phyloP scores from a whole-genome alignment of 2,888 invertebrate genomes.

The Phyllotreta cruciferae region DNA sequence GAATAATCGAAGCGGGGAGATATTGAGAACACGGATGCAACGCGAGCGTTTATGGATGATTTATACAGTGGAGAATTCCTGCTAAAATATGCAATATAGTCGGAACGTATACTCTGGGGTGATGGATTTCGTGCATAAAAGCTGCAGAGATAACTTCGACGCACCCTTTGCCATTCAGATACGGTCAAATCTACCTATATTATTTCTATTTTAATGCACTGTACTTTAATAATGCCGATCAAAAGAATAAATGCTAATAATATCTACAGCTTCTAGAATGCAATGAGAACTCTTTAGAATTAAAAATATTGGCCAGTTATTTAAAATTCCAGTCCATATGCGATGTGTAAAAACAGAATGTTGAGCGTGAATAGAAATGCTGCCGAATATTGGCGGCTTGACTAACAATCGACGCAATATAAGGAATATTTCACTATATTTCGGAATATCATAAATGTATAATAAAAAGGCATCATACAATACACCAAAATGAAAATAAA shows the following conservation, averaged over 20 bases:
- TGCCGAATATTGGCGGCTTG: conserved; percentile 8
- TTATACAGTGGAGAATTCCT: conserved; percentile 24
- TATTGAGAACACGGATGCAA: conserved; percentile 29
- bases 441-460: neutral
- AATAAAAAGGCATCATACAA: neutral
- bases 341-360: conserved; percentile 1
- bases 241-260: no score
- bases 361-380: conserved; percentile 12
- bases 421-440: conserved; percentile 5
- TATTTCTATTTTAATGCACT: no score
- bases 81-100: conserved; percentile 26
- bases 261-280: no score
- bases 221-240: no score
- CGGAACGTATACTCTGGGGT: conserved; percentile 12
- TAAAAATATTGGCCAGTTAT: no score
- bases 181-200: no score
- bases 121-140: conserved; percentile 30
- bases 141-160: conserved; percentile 20
- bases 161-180: no score
- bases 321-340: neutral
- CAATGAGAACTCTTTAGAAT: no score
- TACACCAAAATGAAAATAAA: neutral
- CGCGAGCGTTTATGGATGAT: conserved; percentile 26
- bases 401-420: conserved; percentile 10
- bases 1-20: conserved; percentile 29